Base-by-base conservation (phyloP, 2,888 invertebrate genomes). In the Carpatolechia fugitivella region DNA sequence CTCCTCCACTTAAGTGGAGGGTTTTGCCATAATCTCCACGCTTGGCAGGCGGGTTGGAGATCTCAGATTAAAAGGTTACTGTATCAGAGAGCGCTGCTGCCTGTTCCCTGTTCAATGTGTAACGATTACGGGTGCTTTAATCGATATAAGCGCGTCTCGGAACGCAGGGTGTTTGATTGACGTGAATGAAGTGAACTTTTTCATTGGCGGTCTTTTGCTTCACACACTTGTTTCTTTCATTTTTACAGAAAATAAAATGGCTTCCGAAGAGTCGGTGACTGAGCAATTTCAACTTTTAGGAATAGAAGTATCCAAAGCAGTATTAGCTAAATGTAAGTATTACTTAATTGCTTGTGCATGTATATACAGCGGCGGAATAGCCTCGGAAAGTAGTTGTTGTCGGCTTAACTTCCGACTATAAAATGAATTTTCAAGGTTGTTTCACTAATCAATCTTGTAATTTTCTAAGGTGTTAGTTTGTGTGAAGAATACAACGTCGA, bases 281-380 rank as follows among this genome's bases (percentile, higher is more conserved):
- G 91, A 92, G 82, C 92, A 93, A 79, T 93, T 92, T 82, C 91
- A 91, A 73, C 92, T 91, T 79, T 86, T 93, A 65, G 93, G 93
- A 60, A 88, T 92, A 61, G 91, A 92, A 67, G 86, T 92, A 56
- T 76, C 78, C 48, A 86, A 82, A 57, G 87, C 90, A 66, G 89
- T 93, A 50, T 69, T 94, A 60, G 78, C 78, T 51, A 93, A 92
- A 91, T 93, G 90, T 90, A 68, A 89, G 90, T 90, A 80, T 55
- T 52, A 40, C 10, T 14, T 29, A 14, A 41, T 2, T 38, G 1
- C n/a, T 13, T 33, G 13, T 18, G 16, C 10, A 44, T 47, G 11
- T 47, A 10, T 1, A 30, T 47, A 13, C n/a, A 11, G 16, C 47
- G 47, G 10, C n/a, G 16, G 13, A 38, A 38, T 24, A 44, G 20